phyloP scores from a whole-genome alignment of 2,888 invertebrate genomes.

The Melitaea athalia region DNA sequence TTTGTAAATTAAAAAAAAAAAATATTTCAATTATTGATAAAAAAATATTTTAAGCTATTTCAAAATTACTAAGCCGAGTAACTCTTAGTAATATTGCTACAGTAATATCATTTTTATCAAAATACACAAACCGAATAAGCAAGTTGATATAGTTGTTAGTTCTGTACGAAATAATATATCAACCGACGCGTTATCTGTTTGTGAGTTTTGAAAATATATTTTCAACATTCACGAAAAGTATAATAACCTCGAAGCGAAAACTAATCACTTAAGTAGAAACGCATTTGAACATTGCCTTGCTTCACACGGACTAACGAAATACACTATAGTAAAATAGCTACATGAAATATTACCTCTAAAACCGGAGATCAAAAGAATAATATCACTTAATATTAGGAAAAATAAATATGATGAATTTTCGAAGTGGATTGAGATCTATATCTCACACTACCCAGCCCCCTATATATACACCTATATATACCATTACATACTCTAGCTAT shows the following conservation, averaged over 20 bases:
- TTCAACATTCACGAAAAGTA: neutral
- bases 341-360: neutral
- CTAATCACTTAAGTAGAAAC: slow-evolving; percentile 40
- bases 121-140: no score
- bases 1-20: no score
- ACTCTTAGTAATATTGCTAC: no score
- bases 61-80: no score
- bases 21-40: no score
- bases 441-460: no score
- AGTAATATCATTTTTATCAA: no score
- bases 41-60: no score
- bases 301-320: slow-evolving; percentile 25
- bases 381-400: neutral
- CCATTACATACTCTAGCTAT: no score
- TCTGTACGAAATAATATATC: neutral
- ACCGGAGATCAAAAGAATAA: neutral
- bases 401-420: neutral
- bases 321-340: neutral
- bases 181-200: neutral
- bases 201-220: neutral
- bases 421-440: no score
- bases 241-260: slow-evolving; percentile 21
- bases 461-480: no score
- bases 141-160: neutral
- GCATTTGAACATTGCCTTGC: slow-evolving; percentile 39